Percentiles rank a stretch among this genome's conserved stretches.
These are phyloP conservation scores for Bujurquina vittata DNA, from an alignment of 2,113 vertebrate genomes.

Conservation along the genomic window DNA sequence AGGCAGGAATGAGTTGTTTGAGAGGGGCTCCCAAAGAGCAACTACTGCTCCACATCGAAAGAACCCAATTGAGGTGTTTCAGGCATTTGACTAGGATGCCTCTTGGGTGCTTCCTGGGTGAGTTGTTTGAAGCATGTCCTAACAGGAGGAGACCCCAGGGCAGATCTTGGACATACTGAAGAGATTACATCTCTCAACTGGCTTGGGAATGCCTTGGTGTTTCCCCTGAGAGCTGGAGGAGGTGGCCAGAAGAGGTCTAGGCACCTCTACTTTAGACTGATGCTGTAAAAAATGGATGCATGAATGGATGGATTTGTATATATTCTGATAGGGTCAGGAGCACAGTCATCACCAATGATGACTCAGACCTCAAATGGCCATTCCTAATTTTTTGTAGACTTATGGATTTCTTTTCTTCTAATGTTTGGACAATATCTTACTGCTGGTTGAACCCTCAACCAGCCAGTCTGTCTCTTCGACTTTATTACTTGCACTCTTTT, in stretches of 20 bases:
- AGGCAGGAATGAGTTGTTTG: neutral
- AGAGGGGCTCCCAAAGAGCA: neutral
- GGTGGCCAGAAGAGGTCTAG: neutral
- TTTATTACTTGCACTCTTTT: neutral
- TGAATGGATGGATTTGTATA: neutral
- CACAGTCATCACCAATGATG: neutral
- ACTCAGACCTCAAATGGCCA: neutral
- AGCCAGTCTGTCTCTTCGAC: rapidly evolving
- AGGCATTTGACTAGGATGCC: neutral
- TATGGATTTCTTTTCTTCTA: neutral
- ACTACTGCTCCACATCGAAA: rapidly evolving
- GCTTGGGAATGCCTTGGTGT: neutral
- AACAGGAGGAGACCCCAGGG: neutral
- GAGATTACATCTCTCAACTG: neutral
- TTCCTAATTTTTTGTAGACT: neutral
- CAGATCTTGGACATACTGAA: neutral
- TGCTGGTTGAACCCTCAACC: neutral
- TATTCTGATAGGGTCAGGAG: no score
- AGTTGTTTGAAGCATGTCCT: neutral
- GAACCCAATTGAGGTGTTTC: neutral
- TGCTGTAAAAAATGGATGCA: neutral
- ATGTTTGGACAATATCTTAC: neutral
- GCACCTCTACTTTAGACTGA: neutral
- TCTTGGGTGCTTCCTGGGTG: neutral
- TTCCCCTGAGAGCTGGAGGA: neutral